Conservation (phyloP, 1,140 invertebrate species). For the Leptinotarsa undecemlineata region DNA sequence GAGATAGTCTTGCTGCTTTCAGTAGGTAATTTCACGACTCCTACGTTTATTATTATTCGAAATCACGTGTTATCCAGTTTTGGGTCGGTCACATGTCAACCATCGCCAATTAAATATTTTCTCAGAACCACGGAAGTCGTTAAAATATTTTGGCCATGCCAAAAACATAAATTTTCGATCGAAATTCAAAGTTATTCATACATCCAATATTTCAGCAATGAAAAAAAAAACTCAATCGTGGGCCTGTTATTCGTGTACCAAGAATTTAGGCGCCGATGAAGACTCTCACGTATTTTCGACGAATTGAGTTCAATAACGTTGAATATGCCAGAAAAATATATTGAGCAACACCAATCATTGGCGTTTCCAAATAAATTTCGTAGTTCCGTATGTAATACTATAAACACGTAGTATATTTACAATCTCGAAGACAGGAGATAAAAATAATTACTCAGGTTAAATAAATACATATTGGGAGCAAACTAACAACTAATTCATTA, state of each 20-base stretch:
- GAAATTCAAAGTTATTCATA: background rate
- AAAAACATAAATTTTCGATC: background rate
- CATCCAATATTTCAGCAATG: background rate
- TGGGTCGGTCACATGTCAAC: background rate
- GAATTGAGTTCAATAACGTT: background rate
- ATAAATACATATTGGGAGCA: too few relatives aligned
- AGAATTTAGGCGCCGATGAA: background rate
- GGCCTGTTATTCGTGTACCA: background rate
- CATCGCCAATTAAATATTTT: background rate
- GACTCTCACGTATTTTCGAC: background rate
- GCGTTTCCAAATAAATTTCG: background rate
- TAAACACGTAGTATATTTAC: too few relatives aligned
- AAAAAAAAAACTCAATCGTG: background rate
- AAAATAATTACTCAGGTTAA: too few relatives aligned
- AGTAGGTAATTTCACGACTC: too few relatives aligned
- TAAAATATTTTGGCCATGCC: background rate
- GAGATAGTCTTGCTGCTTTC: too few relatives aligned
- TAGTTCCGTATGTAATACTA: too few relatives aligned
- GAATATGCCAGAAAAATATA: background rate
- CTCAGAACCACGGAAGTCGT: background rate
- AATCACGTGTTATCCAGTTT: background rate
- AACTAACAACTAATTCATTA: too few relatives aligned
- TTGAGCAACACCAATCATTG: background rate
- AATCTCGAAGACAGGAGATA: too few relatives aligned
- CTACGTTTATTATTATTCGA: background rate